Evolutionary conservation across 2,888 invertebrate species (phyloP).

Genomic region (Oasisia sp.): DNA sequence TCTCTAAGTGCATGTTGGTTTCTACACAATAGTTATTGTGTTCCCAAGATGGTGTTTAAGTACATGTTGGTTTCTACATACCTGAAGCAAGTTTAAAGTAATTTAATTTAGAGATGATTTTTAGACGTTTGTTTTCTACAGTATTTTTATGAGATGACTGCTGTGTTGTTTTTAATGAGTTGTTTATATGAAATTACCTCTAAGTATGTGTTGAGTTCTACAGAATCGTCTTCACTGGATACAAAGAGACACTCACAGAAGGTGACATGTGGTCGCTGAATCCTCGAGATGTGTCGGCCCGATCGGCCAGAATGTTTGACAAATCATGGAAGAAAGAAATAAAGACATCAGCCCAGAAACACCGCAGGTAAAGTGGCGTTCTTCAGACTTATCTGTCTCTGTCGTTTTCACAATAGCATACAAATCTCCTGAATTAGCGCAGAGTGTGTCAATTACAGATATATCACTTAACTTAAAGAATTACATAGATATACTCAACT

Average conservation of each 20-base stretch:
- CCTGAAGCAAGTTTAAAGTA: no score
- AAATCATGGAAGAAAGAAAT: constrained; percentile 52
- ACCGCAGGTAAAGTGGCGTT: background rate
- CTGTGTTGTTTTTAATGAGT: no score
- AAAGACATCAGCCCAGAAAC: constrained; percentile 26
- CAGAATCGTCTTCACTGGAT: constrained; percentile 50
- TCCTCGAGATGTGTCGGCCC: constrained; percentile 53
- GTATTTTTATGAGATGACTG: no score
- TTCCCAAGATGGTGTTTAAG: no score
- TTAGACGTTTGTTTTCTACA: no score
- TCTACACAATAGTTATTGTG: no score
- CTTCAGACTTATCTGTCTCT: background rate
- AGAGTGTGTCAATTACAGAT: background rate
- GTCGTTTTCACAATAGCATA: background rate
- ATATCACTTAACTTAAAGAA: background rate
- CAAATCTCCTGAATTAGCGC: background rate
- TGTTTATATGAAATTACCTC: no score
- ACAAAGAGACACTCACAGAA: constrained; percentile 56
- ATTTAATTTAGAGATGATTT: no score
- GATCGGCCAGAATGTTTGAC: constrained; percentile 52
- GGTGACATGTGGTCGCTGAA: constrained; percentile 62
- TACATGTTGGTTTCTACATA: no score
- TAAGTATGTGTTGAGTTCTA: background rate
- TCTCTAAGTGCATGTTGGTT: no score
- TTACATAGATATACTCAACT: background rate